phyloP scores from a whole-genome alignment of 2,888 invertebrate species.

The Lottia gigantea region DNA sequence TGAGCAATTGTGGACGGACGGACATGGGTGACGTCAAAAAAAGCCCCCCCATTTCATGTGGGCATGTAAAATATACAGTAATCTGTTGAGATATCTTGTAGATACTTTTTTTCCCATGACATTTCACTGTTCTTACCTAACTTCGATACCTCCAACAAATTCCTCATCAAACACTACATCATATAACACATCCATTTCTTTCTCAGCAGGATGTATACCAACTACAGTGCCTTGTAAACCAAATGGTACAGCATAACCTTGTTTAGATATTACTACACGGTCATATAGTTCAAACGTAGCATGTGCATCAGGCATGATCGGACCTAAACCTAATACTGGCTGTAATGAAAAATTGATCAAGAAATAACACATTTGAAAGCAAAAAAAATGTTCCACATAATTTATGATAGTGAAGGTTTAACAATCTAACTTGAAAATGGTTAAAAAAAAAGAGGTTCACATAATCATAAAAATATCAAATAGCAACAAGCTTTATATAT shows the following conservation, averaged over 20 bases:
- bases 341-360: constrained; percentile 34
- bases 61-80: no score
- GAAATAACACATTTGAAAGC: not conserved
- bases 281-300: constrained; percentile 81
- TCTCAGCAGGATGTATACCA: constrained; percentile 70
- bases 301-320: constrained; percentile 75
- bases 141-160: constrained; percentile 77
- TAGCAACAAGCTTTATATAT: not conserved
- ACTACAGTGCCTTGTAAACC: constrained; percentile 88
- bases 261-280: constrained; percentile 83
- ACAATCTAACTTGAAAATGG: no score
- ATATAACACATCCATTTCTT: constrained; percentile 74
- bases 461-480: no score
- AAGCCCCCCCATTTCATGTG: no score
- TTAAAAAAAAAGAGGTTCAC: no score
- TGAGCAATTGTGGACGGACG: no score
- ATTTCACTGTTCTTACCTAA: constrained; percentile 68
- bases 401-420: no score
- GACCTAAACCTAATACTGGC: constrained; percentile 58
- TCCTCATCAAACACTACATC: constrained; percentile 85
- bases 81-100: no score
- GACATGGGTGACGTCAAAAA: no score
- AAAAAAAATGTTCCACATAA: no score
- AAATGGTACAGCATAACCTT: constrained; percentile 81
- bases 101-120: no score